Evolutionary conservation across 1,140 invertebrate genomes (phyloP).

Genomic region (Drosophila setifemur): DNA sequence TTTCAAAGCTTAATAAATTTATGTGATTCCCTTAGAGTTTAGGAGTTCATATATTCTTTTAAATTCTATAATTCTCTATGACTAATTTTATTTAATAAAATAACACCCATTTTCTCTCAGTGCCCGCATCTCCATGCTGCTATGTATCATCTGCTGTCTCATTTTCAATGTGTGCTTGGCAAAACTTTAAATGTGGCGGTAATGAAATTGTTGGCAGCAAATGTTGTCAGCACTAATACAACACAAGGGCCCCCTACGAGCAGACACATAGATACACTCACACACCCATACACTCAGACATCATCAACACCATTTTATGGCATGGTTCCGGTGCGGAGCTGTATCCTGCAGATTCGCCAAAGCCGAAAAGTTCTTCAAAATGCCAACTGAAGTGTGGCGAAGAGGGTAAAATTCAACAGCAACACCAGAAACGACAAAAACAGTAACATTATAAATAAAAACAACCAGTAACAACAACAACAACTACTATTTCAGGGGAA

Average conservation of each 20-base stretch:
- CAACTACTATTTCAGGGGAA: slow-evolving; percentile 25
- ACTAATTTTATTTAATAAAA: too few species aligned
- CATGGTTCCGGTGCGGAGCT: slow-evolving; percentile 49
- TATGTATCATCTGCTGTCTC: slow-evolving; percentile 37
- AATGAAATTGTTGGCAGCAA: slow-evolving; percentile 77
- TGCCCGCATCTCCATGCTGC: slow-evolving; percentile 5
- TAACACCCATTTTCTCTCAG: background rate
- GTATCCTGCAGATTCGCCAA: slow-evolving; percentile 62
- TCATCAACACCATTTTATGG: slow-evolving; percentile 63
- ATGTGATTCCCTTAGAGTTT: background rate
- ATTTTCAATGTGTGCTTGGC: slow-evolving; percentile 52
- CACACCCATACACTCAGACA: slow-evolving; percentile 19
- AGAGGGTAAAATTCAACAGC: background rate
- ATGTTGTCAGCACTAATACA: slow-evolving; percentile 62
- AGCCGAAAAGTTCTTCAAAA: slow-evolving; percentile 68
- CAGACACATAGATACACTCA: background rate
- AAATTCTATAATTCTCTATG: too few species aligned
- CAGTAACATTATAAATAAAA: background rate
- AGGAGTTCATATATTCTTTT: too few species aligned
- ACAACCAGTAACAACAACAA: slow-evolving; percentile 24
- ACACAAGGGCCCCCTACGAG: background rate
- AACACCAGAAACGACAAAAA: slow-evolving; percentile 26
- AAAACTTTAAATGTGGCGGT: slow-evolving; percentile 77
- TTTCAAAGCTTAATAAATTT: too few species aligned
- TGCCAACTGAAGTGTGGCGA: slow-evolving; percentile 47